A percentile compares a stretch with the other conserved stretches of the same genome.
Conservation (phyloP, 2,113 vertebrate species). For the Lynx canadensis region DNA sequence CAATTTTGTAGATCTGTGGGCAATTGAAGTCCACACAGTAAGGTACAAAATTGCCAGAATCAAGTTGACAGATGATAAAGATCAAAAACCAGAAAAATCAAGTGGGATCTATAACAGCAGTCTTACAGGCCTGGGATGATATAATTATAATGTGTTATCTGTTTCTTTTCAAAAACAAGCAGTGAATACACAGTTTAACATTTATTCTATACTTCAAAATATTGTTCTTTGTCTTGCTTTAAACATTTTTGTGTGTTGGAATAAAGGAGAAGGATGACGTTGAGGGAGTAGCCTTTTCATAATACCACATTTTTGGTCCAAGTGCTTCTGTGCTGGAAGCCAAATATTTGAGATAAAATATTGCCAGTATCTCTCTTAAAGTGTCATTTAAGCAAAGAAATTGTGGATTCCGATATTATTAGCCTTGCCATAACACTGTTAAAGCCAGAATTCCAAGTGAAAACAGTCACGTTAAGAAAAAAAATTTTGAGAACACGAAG, state of each 20-base stretch:
- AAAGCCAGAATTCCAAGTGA: slow-evolving; percentile 3
- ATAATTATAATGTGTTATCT: slow-evolving; percentile 37
- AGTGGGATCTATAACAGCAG: slow-evolving; percentile 61
- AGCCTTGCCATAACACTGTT: background rate
- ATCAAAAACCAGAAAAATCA: slow-evolving; percentile 79
- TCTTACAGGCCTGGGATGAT: slow-evolving; percentile 46
- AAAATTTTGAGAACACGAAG: background rate
- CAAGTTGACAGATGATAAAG: slow-evolving; percentile 70
- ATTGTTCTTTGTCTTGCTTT: background rate
- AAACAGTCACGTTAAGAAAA: background rate
- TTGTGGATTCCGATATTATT: background rate
- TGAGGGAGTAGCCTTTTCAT: background rate
- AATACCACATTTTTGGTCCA: background rate
- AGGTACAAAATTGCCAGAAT: slow-evolving; percentile 53
- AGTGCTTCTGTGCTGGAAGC: background rate
- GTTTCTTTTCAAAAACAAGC: slow-evolving; percentile 63
- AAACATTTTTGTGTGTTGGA: background rate
- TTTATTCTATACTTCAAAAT: slow-evolving; percentile 26
- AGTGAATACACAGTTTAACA: background rate
- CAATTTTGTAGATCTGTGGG: slow-evolving; percentile 58
- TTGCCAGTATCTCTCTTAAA: background rate
- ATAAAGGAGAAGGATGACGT: background rate
- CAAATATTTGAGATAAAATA: slow-evolving; percentile 16
- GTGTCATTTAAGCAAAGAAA: background rate
- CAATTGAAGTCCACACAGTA: slow-evolving; percentile 62